Evolutionary conservation across 2,113 vertebrate genomes (phyloP).

Genomic region (Formicarius rufipectus): DNA sequence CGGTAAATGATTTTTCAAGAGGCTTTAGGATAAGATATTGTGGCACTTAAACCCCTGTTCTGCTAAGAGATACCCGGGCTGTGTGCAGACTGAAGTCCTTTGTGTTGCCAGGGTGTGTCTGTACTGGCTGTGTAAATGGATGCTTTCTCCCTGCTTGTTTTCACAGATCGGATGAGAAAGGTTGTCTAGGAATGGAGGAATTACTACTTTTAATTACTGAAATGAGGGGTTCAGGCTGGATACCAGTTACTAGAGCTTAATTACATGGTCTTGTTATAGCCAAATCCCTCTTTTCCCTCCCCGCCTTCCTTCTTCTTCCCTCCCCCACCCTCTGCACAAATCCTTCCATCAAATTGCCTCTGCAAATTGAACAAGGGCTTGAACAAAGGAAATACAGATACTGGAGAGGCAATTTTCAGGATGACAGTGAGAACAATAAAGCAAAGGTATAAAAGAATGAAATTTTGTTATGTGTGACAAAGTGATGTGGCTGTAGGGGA

Average conservation of each 20-base stretch:
- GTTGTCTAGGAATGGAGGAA: neutral
- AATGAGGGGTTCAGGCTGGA: neutral
- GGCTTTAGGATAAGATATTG: neutral
- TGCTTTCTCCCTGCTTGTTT: slow-evolving; percentile 16
- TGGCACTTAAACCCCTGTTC: neutral
- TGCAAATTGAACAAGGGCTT: neutral
- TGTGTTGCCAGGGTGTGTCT: slow-evolving; percentile 54
- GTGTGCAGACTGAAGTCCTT: neutral
- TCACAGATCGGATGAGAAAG: neutral
- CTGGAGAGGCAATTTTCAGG: neutral
- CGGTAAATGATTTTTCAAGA: neutral
- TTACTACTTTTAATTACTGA: slow-evolving; percentile 17
- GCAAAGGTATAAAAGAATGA: neutral
- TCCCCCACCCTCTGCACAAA: slow-evolving; percentile 33
- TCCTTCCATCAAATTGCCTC: slow-evolving; percentile 22
- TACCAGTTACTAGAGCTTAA: slow-evolving; percentile 27
- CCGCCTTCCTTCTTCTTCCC: neutral
- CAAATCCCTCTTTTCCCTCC: slow-evolving; percentile 29
- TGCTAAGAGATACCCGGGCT: neutral
- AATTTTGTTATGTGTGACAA: neutral
- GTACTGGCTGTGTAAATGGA: neutral
- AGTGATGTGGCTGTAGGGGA: neutral
- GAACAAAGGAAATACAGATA: slow-evolving; percentile 10
- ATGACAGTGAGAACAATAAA: neutral
- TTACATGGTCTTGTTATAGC: slow-evolving; percentile 16